phyloP scores from a whole-genome alignment of 2,113 vertebrate species.

The Syngnathus typhle region DNA sequence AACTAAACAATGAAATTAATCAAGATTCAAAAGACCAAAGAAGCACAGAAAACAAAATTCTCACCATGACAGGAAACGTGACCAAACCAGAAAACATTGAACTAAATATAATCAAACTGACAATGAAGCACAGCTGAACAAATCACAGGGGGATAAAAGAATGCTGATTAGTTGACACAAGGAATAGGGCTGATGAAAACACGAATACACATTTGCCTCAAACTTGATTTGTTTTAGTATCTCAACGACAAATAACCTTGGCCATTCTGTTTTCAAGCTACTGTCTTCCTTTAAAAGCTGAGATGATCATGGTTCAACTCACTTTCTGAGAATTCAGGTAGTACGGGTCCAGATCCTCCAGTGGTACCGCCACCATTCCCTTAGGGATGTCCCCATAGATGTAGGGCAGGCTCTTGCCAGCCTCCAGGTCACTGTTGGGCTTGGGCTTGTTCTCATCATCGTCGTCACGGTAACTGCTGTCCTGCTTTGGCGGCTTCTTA shows the following conservation, averaged over 20 bases:
- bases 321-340: constrained; percentile 93
- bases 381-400: constrained; percentile 94
- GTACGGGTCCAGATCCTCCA: constrained; percentile 98
- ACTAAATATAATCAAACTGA: no score
- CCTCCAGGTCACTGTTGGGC: constrained; percentile 96
- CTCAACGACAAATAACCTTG: not conserved
- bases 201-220: no score
- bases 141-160: no score
- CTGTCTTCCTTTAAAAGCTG: not conserved
- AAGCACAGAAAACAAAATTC: no score
- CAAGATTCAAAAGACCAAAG: no score
- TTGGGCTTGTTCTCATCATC: constrained; percentile 90
- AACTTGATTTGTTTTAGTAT: not conserved
- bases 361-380: constrained; percentile 84
- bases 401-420: constrained; percentile 92
- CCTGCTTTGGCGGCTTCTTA: constrained; percentile 89
- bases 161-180: no score
- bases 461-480: constrained; percentile 94
- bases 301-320: constrained; percentile 63
- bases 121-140: no score
- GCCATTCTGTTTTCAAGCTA: not conserved
- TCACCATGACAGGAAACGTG: no score
- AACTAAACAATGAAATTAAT: no score
- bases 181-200: no score
- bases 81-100: no score